Conservation (phyloP, 2,888 invertebrate genomes). For the Sesia apiformis region DNA sequence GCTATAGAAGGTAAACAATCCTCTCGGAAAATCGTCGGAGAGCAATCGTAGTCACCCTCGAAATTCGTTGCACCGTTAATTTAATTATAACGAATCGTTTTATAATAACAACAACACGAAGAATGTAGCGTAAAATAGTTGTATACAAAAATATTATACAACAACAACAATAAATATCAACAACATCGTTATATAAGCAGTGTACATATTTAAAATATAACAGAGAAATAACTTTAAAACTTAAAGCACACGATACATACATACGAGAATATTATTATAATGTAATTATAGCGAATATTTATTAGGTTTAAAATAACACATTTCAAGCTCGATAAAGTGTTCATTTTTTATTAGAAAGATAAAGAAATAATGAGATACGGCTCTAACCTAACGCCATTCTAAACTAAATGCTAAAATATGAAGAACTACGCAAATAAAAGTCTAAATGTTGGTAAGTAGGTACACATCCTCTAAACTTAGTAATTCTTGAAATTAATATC, state of each 20-base stretch:
- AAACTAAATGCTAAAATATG: slow-evolving; percentile 53
- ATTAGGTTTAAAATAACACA: slow-evolving; percentile 63
- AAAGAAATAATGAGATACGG: slow-evolving; percentile 1
- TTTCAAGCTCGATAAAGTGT: slow-evolving; percentile 67
- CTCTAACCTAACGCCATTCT: slow-evolving; percentile 29
- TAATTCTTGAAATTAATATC: slow-evolving; percentile 49
- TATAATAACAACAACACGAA: slow-evolving; percentile 51
- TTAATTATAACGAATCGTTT: slow-evolving; percentile 35
- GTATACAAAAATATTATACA: slow-evolving; percentile 69
- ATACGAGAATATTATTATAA: slow-evolving; percentile 22
- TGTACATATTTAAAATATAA: slow-evolving; percentile 70
- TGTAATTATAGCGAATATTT: slow-evolving; percentile 61
- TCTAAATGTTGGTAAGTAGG: slow-evolving; percentile 47
- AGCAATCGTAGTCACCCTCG: slow-evolving; percentile 6
- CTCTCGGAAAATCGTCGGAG: slow-evolving; percentile 11
- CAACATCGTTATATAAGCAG: slow-evolving; percentile 55
- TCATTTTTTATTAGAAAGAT: slow-evolving; percentile 35
- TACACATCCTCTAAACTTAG: slow-evolving; percentile 74
- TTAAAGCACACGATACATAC: slow-evolving; percentile 37
- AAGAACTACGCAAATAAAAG: slow-evolving; percentile 50
- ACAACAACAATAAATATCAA: slow-evolving; percentile 64
- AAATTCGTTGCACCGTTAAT: slow-evolving; percentile 17
- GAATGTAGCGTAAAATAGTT: slow-evolving; percentile 58
- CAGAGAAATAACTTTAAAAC: slow-evolving; percentile 47
- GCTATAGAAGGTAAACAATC: slow-evolving; percentile 19